These are phyloP conservation scores for Trematomus loennbergii DNA, from an alignment of 2,113 vertebrate species.

Conservation along the genomic window DNA sequence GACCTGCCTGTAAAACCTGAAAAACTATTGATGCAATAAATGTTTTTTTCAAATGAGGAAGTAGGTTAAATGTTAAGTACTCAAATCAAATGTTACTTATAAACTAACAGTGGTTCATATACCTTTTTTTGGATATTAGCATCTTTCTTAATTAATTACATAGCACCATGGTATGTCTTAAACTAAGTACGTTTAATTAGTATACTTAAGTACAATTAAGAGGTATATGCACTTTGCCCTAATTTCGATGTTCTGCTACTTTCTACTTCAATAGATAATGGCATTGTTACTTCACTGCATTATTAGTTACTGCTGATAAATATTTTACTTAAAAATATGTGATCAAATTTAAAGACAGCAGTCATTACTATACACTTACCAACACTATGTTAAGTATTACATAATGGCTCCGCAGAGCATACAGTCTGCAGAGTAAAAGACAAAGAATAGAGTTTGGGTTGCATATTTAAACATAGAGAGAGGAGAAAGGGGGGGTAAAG, in stretches of 20 bases:
- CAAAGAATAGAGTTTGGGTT: no score
- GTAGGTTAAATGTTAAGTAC: background rate
- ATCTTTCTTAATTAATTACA: background rate
- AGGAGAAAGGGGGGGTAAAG: no score
- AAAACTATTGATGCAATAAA: background rate
- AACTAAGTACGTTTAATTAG: background rate
- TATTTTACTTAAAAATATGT: background rate
- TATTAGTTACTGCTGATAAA: background rate
- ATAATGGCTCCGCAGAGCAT: background rate
- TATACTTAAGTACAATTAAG: background rate
- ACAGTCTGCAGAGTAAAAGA: no score
- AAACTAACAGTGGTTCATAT: background rate
- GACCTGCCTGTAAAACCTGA: constrained; percentile 12
- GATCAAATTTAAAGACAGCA: background rate
- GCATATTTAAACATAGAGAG: no score
- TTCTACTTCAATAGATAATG: background rate
- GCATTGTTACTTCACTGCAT: background rate
- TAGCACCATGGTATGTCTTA: background rate
- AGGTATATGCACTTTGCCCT: background rate
- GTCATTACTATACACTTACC: background rate
- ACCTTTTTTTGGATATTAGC: background rate
- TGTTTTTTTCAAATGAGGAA: background rate
- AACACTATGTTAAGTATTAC: background rate
- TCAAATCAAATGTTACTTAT: background rate
- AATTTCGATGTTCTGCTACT: no score